A percentile compares a stretch with the other conserved stretches of the same genome.
Evolutionary conservation across 1,140 invertebrate genomes (phyloP).

Genomic region (Calycopis cecrops): DNA sequence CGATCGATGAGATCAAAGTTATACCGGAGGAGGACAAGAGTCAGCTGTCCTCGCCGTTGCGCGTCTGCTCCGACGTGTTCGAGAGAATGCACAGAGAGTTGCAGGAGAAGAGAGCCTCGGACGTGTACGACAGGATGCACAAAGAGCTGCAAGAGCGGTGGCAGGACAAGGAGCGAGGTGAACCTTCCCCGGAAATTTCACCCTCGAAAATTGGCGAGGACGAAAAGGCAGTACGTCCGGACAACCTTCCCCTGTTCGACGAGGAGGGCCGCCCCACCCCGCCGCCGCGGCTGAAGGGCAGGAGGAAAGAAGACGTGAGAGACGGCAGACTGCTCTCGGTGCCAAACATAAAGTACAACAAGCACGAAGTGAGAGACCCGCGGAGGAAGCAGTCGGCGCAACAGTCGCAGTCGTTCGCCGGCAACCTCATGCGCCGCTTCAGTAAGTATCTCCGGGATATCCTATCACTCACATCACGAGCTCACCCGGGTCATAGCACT

Average conservation of each 20-base stretch:
- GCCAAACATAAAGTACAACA: slow-evolving; percentile 83
- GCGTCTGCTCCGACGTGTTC: slow-evolving; percentile 50
- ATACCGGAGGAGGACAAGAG: slow-evolving; percentile 36
- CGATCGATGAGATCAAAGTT: slow-evolving; percentile 34
- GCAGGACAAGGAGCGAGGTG: slow-evolving; percentile 49
- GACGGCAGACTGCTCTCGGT: slow-evolving; percentile 84
- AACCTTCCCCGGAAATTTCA: slow-evolving; percentile 33
- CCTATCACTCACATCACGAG: slow-evolving; percentile 37
- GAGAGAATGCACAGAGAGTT: slow-evolving; percentile 56
- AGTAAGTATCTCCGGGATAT: slow-evolving; percentile 82
- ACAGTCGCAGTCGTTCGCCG: slow-evolving; percentile 77
- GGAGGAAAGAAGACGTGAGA: slow-evolving; percentile 65
- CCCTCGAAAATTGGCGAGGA: slow-evolving; percentile 51
- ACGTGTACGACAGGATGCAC: slow-evolving; percentile 66
- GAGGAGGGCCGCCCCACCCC: slow-evolving; percentile 76
- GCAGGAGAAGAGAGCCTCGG: slow-evolving; percentile 42
- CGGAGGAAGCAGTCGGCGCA: slow-evolving; percentile 60
- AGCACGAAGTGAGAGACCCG: slow-evolving; percentile 53
- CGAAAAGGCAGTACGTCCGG: slow-evolving; percentile 69
- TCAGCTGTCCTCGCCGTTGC: slow-evolving; percentile 37
- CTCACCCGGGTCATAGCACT: slow-evolving; percentile 32
- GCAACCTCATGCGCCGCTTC: slow-evolving; percentile 87
- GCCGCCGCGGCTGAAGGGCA: slow-evolving; percentile 78
- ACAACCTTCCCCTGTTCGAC: slow-evolving; percentile 80
- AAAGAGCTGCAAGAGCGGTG: slow-evolving; percentile 57